phyloP scores from a whole-genome alignment of 1,140 invertebrate species.

The Bombus vancouverensis region DNA sequence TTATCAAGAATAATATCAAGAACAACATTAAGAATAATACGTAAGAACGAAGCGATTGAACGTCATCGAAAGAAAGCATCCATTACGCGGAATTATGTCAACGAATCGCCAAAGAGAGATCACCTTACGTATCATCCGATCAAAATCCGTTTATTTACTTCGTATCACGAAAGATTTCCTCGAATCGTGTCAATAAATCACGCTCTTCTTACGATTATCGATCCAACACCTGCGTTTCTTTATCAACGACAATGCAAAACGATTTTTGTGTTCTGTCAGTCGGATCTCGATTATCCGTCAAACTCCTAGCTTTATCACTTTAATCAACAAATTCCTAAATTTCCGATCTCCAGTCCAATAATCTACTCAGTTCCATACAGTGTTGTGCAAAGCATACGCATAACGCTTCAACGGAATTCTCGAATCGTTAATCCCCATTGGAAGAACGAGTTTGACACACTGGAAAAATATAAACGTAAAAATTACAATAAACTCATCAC shows the following conservation, averaged over 20 bases:
- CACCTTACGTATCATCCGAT: neutral
- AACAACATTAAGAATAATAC: neutral
- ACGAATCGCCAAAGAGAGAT: neutral
- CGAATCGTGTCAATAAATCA: neutral
- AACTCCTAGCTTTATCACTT: too few species aligned
- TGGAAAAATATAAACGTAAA: neutral
- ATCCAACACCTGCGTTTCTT: neutral
- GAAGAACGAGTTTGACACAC: neutral
- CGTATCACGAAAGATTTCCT: too few species aligned
- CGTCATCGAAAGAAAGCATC: neutral
- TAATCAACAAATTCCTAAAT: neutral
- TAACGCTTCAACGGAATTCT: too few species aligned
- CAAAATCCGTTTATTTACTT: neutral
- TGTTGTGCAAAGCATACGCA: too few species aligned
- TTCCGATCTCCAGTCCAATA: too few species aligned
- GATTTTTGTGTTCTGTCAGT: neutral
- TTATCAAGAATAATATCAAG: neutral
- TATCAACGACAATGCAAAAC: neutral
- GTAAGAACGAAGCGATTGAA: too few species aligned
- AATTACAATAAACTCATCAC: neutral
- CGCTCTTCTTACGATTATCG: neutral
- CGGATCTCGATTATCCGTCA: neutral
- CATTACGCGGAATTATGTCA: neutral
- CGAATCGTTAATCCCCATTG: neutral
- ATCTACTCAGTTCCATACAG: too few species aligned